Evolutionary conservation across 2,797 vertebrate genomes (phyloP).

Genomic region (Crenuchus spilurus): DNA sequence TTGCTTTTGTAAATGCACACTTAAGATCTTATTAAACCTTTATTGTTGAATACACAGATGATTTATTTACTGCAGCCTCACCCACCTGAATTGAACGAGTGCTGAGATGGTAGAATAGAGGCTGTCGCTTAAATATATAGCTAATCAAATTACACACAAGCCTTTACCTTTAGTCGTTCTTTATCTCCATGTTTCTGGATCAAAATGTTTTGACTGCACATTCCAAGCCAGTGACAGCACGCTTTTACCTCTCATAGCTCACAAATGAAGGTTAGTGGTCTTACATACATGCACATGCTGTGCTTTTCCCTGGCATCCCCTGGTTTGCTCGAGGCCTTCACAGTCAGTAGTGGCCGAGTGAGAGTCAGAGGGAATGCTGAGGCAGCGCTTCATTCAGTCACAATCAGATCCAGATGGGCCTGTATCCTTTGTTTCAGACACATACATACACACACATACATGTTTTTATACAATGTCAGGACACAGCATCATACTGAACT

Average conservation of each 20-base stretch:
- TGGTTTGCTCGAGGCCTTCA: constrained; percentile 57
- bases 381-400: constrained; percentile 56
- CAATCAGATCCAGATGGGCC: constrained; percentile 58
- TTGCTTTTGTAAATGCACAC: too few species aligned
- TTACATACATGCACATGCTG: constrained; percentile 1
- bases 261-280: constrained; percentile 4
- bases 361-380: constrained; percentile 72
- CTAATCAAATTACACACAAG: too few species aligned
- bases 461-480: not conserved
- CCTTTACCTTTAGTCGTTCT: not conserved
- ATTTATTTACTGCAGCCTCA: too few species aligned
- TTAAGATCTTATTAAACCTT: too few species aligned
- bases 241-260: constrained; percentile 2
- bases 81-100: too few species aligned
- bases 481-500: not conserved
- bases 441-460: constrained; percentile 15
- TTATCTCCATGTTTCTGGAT: not conserved
- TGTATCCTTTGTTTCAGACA: constrained; percentile 2
- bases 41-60: too few species aligned
- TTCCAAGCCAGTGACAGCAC: constrained; percentile 2
- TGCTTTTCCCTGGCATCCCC: constrained; percentile 45
- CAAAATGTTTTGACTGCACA: not conserved
- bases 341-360: constrained; percentile 67
- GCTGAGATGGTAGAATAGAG: too few species aligned
- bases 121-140: too few species aligned